Evolutionary conservation across 2,888 invertebrate genomes (phyloP).

Genomic region (Ditylenchus weischeri): DNA sequence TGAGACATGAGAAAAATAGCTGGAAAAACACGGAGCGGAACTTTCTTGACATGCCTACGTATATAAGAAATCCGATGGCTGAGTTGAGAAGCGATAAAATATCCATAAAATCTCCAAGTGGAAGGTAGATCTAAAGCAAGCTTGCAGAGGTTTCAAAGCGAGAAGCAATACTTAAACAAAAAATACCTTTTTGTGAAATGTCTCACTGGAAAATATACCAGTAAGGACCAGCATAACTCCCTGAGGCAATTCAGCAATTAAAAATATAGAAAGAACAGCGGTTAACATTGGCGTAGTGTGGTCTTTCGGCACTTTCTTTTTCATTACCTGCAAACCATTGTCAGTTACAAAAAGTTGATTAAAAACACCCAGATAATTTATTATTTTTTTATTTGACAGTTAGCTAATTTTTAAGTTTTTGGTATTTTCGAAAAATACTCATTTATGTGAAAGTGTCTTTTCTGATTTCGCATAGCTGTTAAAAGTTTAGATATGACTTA

Average conservation of each 20-base stretch:
- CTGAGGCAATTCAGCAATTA: constrained; percentile 55
- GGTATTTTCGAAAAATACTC: too few relatives aligned
- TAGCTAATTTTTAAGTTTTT: too few relatives aligned
- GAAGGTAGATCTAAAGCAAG: constrained; percentile 43
- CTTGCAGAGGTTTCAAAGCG: not conserved
- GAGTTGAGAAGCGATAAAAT: constrained; percentile 55
- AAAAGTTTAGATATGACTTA: too few relatives aligned
- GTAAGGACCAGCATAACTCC: constrained; percentile 53
- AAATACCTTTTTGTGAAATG: constrained; percentile 43
- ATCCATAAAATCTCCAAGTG: constrained; percentile 56
- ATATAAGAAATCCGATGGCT: constrained; percentile 56
- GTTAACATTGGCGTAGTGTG: constrained; percentile 58
- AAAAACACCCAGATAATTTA: too few relatives aligned
- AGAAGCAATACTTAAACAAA: not conserved
- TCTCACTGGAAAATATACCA: constrained; percentile 53
- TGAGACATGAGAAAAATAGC: constrained; percentile 44
- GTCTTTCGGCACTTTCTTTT: constrained; percentile 55
- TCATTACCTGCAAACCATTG: constrained; percentile 45
- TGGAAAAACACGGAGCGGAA: constrained; percentile 56
- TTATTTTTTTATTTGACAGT: too few relatives aligned
- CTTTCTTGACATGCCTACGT: constrained; percentile 57
- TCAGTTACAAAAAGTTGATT: too few relatives aligned
- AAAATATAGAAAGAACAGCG: constrained; percentile 55
- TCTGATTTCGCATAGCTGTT: too few relatives aligned
- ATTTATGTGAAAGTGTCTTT: too few relatives aligned